A percentile compares a stretch with the other conserved stretches of the same genome.
Evolutionary conservation across 2,797 vertebrate genomes (phyloP).

Genomic region (Ispidina lecontei): DNA sequence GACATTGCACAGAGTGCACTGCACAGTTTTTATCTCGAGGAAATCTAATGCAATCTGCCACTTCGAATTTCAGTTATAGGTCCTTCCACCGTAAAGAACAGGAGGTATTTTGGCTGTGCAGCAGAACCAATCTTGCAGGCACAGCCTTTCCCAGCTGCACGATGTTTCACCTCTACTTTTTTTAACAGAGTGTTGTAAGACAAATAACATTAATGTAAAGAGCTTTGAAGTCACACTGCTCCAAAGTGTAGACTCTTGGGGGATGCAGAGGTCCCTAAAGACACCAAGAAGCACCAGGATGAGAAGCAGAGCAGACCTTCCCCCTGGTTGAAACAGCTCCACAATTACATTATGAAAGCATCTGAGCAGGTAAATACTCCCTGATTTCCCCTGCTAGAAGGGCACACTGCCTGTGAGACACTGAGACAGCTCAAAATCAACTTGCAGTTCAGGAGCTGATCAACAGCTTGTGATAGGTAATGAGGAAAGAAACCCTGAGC

Average conservation of each 20-base stretch:
- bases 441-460: not conserved
- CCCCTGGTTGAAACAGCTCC: not conserved
- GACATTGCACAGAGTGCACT: not conserved
- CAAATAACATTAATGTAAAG: not conserved
- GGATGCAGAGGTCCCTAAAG: not conserved
- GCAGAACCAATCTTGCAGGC: not conserved
- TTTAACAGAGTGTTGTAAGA: not conserved
- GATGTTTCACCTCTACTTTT: not conserved
- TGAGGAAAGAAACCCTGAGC: not conserved
- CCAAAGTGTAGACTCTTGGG: not conserved
- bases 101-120: not conserved
- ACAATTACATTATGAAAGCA: not conserved
- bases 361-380: not conserved
- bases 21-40: not conserved
- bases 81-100: not conserved
- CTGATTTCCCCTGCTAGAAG: constrained; percentile 13
- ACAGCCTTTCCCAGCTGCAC: not conserved
- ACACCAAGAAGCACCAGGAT: not conserved
- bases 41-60: not conserved
- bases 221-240: not conserved
- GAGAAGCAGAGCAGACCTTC: not conserved
- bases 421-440: not conserved
- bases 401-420: rapidly evolving
- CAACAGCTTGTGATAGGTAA: not conserved
- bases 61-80: not conserved